These are phyloP conservation scores for Todiramphus saurophagus DNA, from an alignment of 2,113 vertebrate species.

Conservation along the genomic window DNA sequence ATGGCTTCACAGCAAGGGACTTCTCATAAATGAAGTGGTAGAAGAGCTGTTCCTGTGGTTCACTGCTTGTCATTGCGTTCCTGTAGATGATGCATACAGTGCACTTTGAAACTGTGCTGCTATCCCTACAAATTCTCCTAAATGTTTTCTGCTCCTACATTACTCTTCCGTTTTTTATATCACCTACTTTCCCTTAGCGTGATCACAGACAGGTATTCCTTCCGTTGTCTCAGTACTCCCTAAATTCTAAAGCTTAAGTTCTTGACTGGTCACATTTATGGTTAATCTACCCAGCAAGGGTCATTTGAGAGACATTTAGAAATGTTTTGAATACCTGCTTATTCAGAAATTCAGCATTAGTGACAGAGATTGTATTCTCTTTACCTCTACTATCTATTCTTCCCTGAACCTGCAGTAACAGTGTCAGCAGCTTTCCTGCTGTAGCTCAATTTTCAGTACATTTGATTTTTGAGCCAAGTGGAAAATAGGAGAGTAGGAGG, in stretches of 20 bases:
- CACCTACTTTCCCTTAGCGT: neutral
- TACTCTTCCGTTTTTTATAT: neutral
- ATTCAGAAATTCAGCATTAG: neutral
- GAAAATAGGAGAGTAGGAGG: neutral
- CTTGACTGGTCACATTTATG: neutral
- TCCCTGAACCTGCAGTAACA: neutral
- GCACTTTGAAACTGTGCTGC: neutral
- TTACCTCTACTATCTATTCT: neutral
- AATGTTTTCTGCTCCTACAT: neutral
- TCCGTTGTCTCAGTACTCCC: neutral
- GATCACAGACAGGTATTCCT: neutral
- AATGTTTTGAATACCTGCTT: neutral
- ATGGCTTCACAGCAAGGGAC: neutral
- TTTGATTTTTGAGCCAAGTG: neutral
- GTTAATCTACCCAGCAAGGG: neutral
- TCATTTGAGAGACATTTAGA: neutral
- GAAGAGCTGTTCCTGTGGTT: neutral
- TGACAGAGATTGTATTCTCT: neutral
- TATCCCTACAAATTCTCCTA: neutral
- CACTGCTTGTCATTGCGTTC: neutral
- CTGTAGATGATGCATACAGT: neutral
- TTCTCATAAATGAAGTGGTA: constrained; percentile 2
- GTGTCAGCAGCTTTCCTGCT: neutral
- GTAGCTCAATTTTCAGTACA: neutral
- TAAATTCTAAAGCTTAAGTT: neutral